A percentile compares a stretch with the other conserved stretches of the same genome.
These are phyloP conservation scores for Helogale parvula DNA, from an alignment of 2,113 vertebrate genomes.

Conservation along the genomic window DNA sequence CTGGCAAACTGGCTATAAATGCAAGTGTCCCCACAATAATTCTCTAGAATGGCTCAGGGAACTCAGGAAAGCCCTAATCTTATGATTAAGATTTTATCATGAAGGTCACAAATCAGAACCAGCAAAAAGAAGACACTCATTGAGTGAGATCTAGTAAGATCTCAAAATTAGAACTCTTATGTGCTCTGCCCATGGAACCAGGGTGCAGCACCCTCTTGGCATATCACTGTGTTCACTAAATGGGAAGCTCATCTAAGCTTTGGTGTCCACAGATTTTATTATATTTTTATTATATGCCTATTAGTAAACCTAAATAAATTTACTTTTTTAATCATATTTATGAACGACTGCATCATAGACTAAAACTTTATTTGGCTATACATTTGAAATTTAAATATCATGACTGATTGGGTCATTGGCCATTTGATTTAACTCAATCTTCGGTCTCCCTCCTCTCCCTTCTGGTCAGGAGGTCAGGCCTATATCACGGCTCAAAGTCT, in stretches of 20 bases:
- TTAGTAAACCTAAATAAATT: not conserved
- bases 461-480: not conserved
- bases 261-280: not conserved
- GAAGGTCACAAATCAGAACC: not conserved
- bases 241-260: not conserved
- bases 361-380: not conserved
- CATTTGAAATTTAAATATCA: not conserved
- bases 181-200: not conserved
- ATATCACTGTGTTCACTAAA: not conserved
- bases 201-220: not conserved
- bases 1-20: not conserved
- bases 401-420: not conserved
- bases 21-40: not conserved
- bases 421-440: not conserved
- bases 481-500: not conserved
- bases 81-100: not conserved
- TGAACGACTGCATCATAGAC: not conserved
- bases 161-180: not conserved
- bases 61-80: not conserved
- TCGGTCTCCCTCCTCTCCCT: not conserved
- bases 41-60: not conserved
- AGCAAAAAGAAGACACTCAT: not conserved
- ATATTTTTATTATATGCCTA: not conserved
- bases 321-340: not conserved
- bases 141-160: not conserved